These are phyloP conservation scores for Augochlora pura DNA, from an alignment of 1,140 invertebrate species.

Conservation along the genomic window DNA sequence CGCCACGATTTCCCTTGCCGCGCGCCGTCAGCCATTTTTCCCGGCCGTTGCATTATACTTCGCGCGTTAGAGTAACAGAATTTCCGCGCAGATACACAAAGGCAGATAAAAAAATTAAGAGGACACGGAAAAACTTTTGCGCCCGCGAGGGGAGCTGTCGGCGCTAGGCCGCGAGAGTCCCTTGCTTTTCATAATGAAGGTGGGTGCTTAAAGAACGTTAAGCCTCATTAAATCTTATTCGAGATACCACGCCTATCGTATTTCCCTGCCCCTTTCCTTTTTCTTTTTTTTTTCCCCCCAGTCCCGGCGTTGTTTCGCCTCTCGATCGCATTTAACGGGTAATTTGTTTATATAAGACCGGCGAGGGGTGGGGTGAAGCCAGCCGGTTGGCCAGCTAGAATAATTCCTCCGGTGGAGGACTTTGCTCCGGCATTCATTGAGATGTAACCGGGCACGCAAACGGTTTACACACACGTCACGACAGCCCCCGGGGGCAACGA, in stretches of 20 bases:
- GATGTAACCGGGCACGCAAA: conserved; percentile 59
- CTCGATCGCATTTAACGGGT: conserved; percentile 9
- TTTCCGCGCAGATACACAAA: too few species aligned
- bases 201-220: background rate
- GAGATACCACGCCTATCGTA: conserved; percentile 7
- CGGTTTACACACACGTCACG: conserved; percentile 45
- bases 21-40: too few species aligned
- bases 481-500: conserved; percentile 18
- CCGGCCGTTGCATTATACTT: too few species aligned
- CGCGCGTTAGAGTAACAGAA: too few species aligned
- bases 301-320: background rate
- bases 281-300: background rate
- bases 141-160: too few species aligned
- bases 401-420: conserved; percentile 43
- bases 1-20: too few species aligned
- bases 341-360: conserved; percentile 34
- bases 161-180: background rate
- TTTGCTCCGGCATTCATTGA: conserved; percentile 57
- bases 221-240: background rate
- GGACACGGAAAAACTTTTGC: too few species aligned
- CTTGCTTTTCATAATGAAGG: background rate
- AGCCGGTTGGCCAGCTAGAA: background rate
- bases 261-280: background rate
- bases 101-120: too few species aligned
- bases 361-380: background rate